These are phyloP conservation scores for Steinernema khuongi DNA, from an alignment of 1,140 invertebrate genomes.

Conservation along the genomic window DNA sequence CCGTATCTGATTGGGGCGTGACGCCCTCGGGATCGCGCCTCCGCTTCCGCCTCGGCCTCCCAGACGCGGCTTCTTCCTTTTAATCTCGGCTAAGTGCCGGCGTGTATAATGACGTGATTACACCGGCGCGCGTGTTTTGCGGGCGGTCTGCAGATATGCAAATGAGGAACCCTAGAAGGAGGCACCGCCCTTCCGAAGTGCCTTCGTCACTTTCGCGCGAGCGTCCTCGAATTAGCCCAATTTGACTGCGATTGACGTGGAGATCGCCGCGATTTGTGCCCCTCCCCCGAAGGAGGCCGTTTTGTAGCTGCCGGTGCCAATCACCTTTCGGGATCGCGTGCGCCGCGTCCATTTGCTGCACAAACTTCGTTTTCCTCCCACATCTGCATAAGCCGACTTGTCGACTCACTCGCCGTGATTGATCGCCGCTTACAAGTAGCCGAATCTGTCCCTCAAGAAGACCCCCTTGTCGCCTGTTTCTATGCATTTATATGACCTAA, in stretches of 20 bases:
- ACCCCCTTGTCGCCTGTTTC: no score
- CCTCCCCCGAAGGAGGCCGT: not conserved
- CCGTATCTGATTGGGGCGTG: not conserved
- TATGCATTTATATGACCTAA: no score
- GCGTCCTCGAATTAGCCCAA: not conserved
- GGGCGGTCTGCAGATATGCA: not conserved
- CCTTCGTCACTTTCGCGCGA: slow-evolving; percentile 14
- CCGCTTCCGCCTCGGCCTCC: not conserved
- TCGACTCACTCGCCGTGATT: not conserved
- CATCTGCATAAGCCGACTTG: not conserved
- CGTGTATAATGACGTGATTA: slow-evolving; percentile 13
- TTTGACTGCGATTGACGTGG: slow-evolving; percentile 10
- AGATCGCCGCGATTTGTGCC: not conserved
- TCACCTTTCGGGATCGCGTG: slow-evolving; percentile 10
- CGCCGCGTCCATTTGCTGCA: not conserved
- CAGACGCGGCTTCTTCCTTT: not conserved
- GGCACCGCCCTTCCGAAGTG: not conserved
- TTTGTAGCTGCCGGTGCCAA: not conserved
- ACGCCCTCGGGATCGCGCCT: not conserved
- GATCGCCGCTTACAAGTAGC: not conserved
- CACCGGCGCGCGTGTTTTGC: no score
- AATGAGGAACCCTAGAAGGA: not conserved
- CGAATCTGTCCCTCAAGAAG: not conserved
- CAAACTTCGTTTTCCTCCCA: slow-evolving; percentile 2
- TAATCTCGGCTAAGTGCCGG: not conserved